Percentiles rank a stretch among this genome's conserved stretches.
phyloP scores from a whole-genome alignment of 2,888 invertebrate genomes.

The Rhingia campestris region DNA sequence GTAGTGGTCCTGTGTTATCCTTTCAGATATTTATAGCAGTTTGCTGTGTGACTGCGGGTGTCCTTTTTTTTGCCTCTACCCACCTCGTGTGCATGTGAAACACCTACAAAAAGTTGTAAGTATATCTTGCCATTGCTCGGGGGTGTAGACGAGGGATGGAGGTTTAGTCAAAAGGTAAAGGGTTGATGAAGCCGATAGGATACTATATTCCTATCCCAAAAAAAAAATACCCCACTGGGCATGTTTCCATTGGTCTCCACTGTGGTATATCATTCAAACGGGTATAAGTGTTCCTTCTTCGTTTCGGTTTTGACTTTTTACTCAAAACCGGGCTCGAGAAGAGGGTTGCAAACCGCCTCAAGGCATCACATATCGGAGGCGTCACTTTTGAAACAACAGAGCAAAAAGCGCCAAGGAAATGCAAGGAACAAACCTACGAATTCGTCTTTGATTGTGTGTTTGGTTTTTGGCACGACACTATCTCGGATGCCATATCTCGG shows the following conservation, averaged over 20 bases:
- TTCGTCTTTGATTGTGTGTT: constrained; percentile 54
- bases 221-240: constrained; percentile 37
- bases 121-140: constrained; percentile 27
- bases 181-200: constrained; percentile 68
- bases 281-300: constrained; percentile 22
- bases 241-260: constrained; percentile 37
- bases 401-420: constrained; percentile 21
- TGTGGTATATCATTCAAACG: constrained; percentile 60
- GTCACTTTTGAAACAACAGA: constrained; percentile 53
- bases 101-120: constrained; percentile 41
- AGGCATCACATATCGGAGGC: constrained; percentile 72
- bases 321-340: constrained; percentile 35
- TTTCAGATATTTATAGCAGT: constrained; percentile 70
- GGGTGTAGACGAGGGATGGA: neutral
- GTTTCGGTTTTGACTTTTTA: constrained; percentile 55
- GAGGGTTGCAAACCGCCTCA: constrained; percentile 50
- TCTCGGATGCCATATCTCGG: constrained; percentile 66
- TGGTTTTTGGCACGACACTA: constrained; percentile 72
- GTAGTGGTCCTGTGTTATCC: constrained; percentile 67
- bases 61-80: constrained; percentile 11
- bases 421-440: constrained; percentile 40
- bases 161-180: constrained; percentile 58
- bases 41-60: constrained; percentile 61
- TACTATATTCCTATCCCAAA: constrained; percentile 14
- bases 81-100: constrained; percentile 24